phyloP scores from a whole-genome alignment of 2,888 invertebrate species.

The Rhopalosiphum nymphaeae region DNA sequence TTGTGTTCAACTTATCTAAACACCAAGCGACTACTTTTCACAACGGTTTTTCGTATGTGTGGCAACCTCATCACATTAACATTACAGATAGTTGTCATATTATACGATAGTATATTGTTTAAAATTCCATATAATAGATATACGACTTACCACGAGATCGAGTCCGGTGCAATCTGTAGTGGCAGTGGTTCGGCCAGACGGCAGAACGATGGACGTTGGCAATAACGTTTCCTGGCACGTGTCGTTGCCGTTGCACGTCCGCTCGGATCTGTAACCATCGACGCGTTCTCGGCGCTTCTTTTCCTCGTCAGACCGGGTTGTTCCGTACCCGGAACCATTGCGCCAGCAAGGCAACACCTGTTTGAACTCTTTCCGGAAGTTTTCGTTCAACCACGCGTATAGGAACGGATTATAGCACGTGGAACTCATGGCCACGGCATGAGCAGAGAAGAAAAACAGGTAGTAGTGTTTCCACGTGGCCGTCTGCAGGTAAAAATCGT shows the following conservation, averaged over 20 bases:
- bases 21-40: not conserved
- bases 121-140: not conserved
- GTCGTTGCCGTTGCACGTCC: constrained; percentile 82
- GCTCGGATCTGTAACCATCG: constrained; percentile 76
- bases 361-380: constrained; percentile 84
- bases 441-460: constrained; percentile 86
- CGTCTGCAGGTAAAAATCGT: constrained; percentile 82
- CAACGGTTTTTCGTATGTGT: not conserved
- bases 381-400: constrained; percentile 96
- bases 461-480: constrained; percentile 86
- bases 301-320: constrained; percentile 67
- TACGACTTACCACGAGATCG: constrained; percentile 47
- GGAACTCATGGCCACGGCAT: constrained; percentile 92
- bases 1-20: not conserved
- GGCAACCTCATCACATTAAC: not conserved
- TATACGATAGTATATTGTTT: not conserved
- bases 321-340: constrained; percentile 66
- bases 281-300: constrained; percentile 72
- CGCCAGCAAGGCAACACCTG: constrained; percentile 77
- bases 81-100: not conserved
- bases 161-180: constrained; percentile 60
- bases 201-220: constrained; percentile 69
- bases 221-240: constrained; percentile 79
- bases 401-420: constrained; percentile 95
- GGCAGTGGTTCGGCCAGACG: constrained; percentile 62